Evolutionary conservation across 2,113 vertebrate species (phyloP), one percentile per base, ranked within the genome.

Genomic region (Albula glossodonta): DNA sequence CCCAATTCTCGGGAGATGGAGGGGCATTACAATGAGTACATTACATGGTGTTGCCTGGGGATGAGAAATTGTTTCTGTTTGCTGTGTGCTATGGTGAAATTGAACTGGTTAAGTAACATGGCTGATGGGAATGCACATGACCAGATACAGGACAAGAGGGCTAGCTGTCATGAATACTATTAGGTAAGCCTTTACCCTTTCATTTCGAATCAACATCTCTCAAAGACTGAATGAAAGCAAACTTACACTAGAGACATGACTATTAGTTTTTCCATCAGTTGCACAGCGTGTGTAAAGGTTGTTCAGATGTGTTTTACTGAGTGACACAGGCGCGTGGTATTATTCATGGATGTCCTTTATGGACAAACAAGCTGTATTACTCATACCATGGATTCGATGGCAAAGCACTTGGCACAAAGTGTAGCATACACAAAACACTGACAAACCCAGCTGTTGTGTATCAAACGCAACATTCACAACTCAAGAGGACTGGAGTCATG

Each of bases 291-390:
- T 74, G n/a, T 74, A 74, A 74, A 22, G 19, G 70, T 31, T 74
- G 19, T 70, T n/a, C 63, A 10, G n/a, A 10, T 74, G 22, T 13
- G 5, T 74, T 74, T 74, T 74, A 22, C 70, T 25, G 60, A 74
- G 22, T 74, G 70, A 74, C 9, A 74, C 22, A 31, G 70, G 9
- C 19, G 22, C 7, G 60, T 74, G 22, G n/a, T 8, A 74, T 74
- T 74, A 74, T 31, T 74, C 70, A 74, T 74, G n/a, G 22, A 74
- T 74, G 70, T n/a, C n/a, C n/a, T 74, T 66, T 66, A 66, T 66
- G 60, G 60, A 66, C 19, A 66, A 66, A 66, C 60, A 66, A 66
- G 60, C 60, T 66, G 15, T 66, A 66, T 66, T 66, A 66, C 60
- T 66, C 60, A 22, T 19, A 22, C 60, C 3, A 15, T 60, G 56